phyloP scores from a whole-genome alignment of 2,797 vertebrate species.

The Acipenser oxyrinchus region DNA sequence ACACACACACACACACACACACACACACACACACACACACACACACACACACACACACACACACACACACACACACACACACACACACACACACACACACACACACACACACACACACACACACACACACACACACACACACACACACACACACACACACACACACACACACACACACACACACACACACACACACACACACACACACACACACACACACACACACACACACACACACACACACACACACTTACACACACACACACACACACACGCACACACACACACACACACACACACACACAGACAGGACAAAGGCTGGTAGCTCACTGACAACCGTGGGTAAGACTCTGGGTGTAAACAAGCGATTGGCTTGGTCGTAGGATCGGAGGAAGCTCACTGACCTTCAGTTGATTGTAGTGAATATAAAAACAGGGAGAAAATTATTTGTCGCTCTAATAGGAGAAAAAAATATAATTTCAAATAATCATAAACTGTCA shows the following conservation, averaged over 20 bases:
- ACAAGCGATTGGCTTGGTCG: too few species aligned
- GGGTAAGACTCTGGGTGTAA: too few species aligned
- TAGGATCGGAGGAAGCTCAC: too few species aligned
- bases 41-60: background rate
- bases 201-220: background rate
- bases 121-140: conserved; percentile 2
- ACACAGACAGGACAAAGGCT: conserved; percentile 5
- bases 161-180: conserved; percentile 12
- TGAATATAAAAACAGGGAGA: too few species aligned
- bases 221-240: background rate
- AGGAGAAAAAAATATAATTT: too few species aligned
- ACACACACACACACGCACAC: conserved; percentile 5
- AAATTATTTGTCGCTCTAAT: too few species aligned
- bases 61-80: background rate
- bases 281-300: conserved; percentile 12
- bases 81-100: background rate
- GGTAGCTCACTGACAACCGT: too few species aligned
- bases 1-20: too few species aligned
- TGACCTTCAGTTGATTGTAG: too few species aligned
- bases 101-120: background rate
- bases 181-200: conserved; percentile 10
- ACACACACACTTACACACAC: background rate
- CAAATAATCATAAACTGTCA: too few species aligned
- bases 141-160: conserved; percentile 5
- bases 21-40: background rate